Evolutionary conservation across 2,797 vertebrate species (phyloP).

Genomic region (Masticophis lateralis): DNA sequence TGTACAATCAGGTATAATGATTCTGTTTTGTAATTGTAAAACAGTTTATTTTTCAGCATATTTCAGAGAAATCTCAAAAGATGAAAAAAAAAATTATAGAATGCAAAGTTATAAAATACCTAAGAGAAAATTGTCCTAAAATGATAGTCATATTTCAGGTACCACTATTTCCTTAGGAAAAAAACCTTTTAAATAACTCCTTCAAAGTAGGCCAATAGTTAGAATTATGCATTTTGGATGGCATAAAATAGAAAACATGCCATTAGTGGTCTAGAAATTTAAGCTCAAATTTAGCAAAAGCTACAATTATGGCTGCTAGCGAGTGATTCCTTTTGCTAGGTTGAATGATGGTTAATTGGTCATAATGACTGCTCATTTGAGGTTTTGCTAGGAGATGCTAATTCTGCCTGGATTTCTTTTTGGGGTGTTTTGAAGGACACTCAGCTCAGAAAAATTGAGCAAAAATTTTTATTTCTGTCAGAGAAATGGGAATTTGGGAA

Average conservation of each 20-base stretch:
- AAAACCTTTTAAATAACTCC: neutral
- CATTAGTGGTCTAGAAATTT: constrained; percentile 33
- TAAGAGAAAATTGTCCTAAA: constrained; percentile 13
- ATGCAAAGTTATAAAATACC: constrained; percentile 1
- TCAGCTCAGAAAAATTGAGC: neutral
- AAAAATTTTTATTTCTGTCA: neutral
- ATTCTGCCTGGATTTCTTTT: neutral
- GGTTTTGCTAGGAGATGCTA: neutral
- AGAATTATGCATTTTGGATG: constrained; percentile 22
- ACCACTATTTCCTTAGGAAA: neutral
- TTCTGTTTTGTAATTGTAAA: neutral
- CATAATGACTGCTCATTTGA: neutral
- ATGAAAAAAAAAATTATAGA: neutral
- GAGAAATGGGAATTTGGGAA: neutral
- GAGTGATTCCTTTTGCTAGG: neutral
- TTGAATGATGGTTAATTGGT: neutral
- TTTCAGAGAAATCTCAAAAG: neutral
- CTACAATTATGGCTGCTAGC: neutral
- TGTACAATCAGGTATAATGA: neutral
- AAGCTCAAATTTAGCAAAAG: neutral
- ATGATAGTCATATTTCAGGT: constrained; percentile 1
- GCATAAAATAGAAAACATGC: constrained; percentile 16
- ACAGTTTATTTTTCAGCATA: neutral
- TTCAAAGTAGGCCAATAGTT: neutral
- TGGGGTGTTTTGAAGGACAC: neutral